phyloP scores from a whole-genome alignment of 2,113 vertebrate genomes.

The Maylandia zebra region DNA sequence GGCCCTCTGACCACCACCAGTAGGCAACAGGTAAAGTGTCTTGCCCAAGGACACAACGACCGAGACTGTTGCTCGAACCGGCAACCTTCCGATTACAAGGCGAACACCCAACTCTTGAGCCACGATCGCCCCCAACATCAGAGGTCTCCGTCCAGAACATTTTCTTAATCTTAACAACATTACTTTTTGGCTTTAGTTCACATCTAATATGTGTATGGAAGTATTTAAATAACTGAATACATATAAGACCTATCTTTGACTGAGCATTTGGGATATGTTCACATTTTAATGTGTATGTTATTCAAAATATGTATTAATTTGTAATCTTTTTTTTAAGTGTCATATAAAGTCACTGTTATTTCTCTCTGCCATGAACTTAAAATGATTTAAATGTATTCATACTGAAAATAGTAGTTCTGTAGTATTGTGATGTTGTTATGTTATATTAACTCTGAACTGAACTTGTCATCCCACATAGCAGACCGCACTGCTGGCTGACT shows the following conservation, averaged over 20 bases:
- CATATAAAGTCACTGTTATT: background rate
- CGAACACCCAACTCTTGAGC: too few relatives aligned
- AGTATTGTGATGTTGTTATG: background rate
- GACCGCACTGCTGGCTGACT: too few relatives aligned
- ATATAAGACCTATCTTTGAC: background rate
- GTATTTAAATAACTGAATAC: background rate
- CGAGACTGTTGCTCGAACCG: accelerated
- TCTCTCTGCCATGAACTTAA: background rate
- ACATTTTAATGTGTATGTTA: background rate
- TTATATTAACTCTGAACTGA: background rate
- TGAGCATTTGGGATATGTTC: background rate
- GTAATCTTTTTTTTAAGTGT: background rate
- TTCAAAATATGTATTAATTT: background rate
- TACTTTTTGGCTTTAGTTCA: too few relatives aligned
- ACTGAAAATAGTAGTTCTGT: background rate
- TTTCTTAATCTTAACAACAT: too few relatives aligned
- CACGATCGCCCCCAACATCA: too few relatives aligned
- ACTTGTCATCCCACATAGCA: background rate
- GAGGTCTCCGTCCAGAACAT: too few relatives aligned
- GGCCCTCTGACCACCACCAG: background rate
- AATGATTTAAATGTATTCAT: background rate
- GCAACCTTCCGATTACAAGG: too few relatives aligned
- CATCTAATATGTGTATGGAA: background rate
- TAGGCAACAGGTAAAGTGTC: accelerated
- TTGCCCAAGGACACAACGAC: background rate